Evolutionary conservation across 2,113 vertebrate genomes (phyloP), one percentile per base, ranked within the genome.

Genomic region (Stigmatopora argus): DNA sequence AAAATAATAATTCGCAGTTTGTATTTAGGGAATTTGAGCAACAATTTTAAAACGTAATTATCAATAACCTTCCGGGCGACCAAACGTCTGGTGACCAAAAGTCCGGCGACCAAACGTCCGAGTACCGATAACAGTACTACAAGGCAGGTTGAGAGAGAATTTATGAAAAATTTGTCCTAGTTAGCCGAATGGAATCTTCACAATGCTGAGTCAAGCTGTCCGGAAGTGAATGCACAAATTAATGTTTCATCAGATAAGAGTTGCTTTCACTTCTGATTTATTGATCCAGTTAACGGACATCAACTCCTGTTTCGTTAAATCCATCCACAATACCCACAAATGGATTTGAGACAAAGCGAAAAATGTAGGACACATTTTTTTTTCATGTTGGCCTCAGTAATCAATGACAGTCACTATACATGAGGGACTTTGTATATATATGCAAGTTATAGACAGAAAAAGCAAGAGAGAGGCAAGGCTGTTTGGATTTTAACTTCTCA

Each of bases 221-320:
- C 52, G 57, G 19, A 17, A 69, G 8, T 58, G 2, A 69, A 56
- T 49, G 13, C 67, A 1, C 21, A 64, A 31, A 48, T 46, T 44
- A 64, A 56, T 48, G 62, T 10, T 64, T 70, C 45, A 68, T 73
- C 41, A 57, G 11, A 61, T 45, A 35, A 62, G 18, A 35, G 10
- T 77, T 77, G 64, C 63, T 70, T 69, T 77, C 61, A 70, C 67
- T 81, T 31, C 71, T 34, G 17, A 45, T 86, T 89, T 85, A 85
- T 86, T 86, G 76, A 78, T 80, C 47, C 10, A 58, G 45, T 78
- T 69, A 67, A 34, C 23, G 69, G 64, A 82, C 44, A 79, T 74
- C 48, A 70, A 49, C 41, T 71, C 52, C 69, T 31, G 17, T 75
- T 66, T 73, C 23, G 61, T 60, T 71, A 34, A 31, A 62, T 64